phyloP scores from a whole-genome alignment of 2,888 invertebrate species.

The Brachylomia viminalis region DNA sequence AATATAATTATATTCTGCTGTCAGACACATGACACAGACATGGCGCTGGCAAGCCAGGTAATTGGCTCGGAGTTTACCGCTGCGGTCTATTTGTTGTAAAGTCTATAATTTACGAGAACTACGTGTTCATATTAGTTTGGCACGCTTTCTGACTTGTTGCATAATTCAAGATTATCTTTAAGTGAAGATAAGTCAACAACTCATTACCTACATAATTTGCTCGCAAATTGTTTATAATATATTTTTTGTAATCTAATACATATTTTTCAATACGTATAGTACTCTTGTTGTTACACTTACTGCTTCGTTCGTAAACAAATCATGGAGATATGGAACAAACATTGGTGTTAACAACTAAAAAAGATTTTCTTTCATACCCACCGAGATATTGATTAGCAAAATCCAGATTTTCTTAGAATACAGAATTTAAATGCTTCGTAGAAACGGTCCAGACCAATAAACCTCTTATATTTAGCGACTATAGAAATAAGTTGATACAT shows the following conservation, averaged over 20 bases:
- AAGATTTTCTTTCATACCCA: not conserved
- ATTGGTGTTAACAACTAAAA: not conserved
- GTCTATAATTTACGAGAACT: constrained; percentile 43
- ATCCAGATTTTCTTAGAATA: too few relatives aligned
- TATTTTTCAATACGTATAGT: not conserved
- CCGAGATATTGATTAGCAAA: not conserved
- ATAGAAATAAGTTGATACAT: too few relatives aligned
- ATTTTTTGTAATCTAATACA: constrained; percentile 12
- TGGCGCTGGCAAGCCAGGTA: not conserved
- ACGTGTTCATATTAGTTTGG: constrained; percentile 32
- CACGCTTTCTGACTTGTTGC: constrained; percentile 67
- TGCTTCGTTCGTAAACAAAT: not conserved
- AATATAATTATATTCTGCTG: not conserved
- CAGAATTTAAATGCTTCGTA: not conserved
- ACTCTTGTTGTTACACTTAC: not conserved
- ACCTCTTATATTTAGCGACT: too few relatives aligned
- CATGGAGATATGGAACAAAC: not conserved
- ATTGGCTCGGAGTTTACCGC: constrained; percentile 2
- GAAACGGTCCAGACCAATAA: not conserved
- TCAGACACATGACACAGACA: not conserved
- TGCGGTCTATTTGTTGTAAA: constrained; percentile 36
- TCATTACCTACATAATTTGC: constrained; percentile 16
- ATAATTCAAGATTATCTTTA: constrained; percentile 50
- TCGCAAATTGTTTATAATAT: not conserved
- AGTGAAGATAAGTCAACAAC: constrained; percentile 5